Percentiles rank a stretch among this genome's conserved stretches.
These are phyloP conservation scores for Dysdera silvatica DNA, from an alignment of 1,140 invertebrate species.

Conservation along the genomic window DNA sequence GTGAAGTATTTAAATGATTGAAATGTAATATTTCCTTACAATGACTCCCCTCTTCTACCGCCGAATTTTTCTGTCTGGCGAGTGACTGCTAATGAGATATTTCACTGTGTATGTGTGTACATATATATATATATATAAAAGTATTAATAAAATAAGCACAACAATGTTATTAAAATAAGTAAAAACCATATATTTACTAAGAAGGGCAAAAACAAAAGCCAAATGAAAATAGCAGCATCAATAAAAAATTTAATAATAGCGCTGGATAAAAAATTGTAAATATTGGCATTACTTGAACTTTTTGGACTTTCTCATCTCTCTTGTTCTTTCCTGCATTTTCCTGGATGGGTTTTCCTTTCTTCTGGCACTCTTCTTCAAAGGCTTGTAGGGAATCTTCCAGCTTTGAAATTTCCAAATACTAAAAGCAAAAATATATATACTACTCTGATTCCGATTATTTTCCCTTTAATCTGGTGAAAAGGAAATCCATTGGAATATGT, in stretches of 20 bases:
- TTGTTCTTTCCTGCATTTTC: conserved; percentile 24
- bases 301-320: conserved; percentile 29
- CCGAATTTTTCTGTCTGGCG: too few relatives aligned
- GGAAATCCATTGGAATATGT: too few relatives aligned
- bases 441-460: background rate
- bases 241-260: background rate
- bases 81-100: too few relatives aligned
- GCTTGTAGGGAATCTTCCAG: conserved; percentile 39
- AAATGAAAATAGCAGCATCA: background rate
- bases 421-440: conserved; percentile 23
- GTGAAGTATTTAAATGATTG: too few relatives aligned
- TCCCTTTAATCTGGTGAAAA: background rate
- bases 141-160: too few relatives aligned
- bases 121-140: too few relatives aligned
- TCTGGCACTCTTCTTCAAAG: conserved; percentile 44
- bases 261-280: background rate
- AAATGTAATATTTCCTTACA: too few relatives aligned
- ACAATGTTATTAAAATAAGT: background rate
- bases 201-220: background rate
- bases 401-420: conserved; percentile 44
- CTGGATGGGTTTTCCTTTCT: conserved; percentile 41
- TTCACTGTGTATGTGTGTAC: too few relatives aligned
- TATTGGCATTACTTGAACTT: conserved; percentile 29
- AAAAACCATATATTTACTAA: background rate
- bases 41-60: too few relatives aligned